Evolutionary conservation across 92 coral and sea anemone species (phyloP).

Genomic region (Zoanthus sansibaricus): DNA sequence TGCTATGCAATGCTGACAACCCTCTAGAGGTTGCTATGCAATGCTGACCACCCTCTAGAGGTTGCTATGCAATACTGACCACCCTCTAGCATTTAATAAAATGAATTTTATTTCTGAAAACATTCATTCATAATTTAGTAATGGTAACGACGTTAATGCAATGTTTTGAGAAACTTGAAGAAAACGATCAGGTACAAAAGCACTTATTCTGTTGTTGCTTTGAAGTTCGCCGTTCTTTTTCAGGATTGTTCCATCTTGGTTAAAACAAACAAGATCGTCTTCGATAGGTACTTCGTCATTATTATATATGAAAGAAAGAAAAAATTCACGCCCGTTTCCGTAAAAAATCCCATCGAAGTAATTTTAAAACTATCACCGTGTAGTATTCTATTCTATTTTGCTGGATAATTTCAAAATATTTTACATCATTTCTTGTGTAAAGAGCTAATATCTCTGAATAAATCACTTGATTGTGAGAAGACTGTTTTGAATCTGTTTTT

Average conservation of each 20-base stretch:
- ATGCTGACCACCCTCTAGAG: too few relatives aligned
- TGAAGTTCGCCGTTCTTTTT: neutral
- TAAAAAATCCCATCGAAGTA: neutral
- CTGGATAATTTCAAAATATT: neutral
- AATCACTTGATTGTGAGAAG: neutral
- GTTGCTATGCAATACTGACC: too few relatives aligned
- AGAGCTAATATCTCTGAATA: neutral
- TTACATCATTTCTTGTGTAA: neutral
- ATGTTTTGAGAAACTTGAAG: neutral
- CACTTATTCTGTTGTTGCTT: neutral
- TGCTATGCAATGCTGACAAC: too few relatives aligned
- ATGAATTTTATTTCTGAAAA: neutral
- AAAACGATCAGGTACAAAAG: neutral
- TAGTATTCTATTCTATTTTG: neutral
- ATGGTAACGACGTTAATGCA: neutral
- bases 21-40: too few relatives aligned
- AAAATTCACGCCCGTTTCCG: neutral
- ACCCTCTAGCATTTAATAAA: too few relatives aligned
- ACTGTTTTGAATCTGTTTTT: neutral
- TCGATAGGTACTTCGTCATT: neutral
- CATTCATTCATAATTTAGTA: neutral
- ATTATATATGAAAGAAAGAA: neutral
- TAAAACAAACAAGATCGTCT: neutral
- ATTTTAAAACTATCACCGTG: neutral
- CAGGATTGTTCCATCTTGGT: constrained; percentile 7